Evolutionary conservation across 2,888 invertebrate genomes (phyloP).

Genomic region (Drosophila nigritarsus): DNA sequence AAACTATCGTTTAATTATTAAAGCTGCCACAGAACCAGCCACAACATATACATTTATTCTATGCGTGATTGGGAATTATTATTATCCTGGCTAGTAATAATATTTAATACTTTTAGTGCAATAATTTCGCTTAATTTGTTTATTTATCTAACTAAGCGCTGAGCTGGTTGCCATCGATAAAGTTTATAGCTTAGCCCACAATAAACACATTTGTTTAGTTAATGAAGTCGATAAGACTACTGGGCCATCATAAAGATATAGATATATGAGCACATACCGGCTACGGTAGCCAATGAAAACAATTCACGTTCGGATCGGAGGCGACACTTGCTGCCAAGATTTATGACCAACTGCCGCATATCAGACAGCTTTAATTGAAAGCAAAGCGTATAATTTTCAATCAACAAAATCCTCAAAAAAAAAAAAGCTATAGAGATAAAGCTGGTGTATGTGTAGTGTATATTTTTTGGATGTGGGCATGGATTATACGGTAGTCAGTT

Average conservation of each 20-base stretch:
- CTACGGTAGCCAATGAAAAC: constrained; percentile 64
- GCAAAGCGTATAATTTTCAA: constrained; percentile 77
- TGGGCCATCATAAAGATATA: constrained; percentile 71
- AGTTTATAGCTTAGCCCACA: constrained; percentile 45
- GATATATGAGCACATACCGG: constrained; percentile 9
- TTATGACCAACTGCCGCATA: constrained; percentile 59
- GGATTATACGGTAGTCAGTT: constrained; percentile 61
- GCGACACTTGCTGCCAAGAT: constrained; percentile 56
- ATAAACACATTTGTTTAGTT: constrained; percentile 78
- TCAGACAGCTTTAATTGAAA: constrained; percentile 75
- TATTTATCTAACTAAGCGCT: constrained; percentile 68
- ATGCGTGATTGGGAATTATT: constrained; percentile 31
- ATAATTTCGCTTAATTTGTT: constrained; percentile 77
- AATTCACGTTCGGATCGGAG: constrained; percentile 28
- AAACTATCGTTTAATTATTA: constrained; percentile 42
- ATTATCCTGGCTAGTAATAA: constrained; percentile 44
- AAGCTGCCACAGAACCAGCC: constrained; percentile 8
- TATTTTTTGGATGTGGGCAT: constrained; percentile 14
- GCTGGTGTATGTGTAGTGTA: neutral
- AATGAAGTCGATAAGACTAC: constrained; percentile 78
- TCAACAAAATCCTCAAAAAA: constrained; percentile 52
- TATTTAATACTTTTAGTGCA: constrained; percentile 72
- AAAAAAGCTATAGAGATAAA: constrained; percentile 38
- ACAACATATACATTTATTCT: neutral
- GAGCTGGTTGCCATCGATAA: constrained; percentile 14